phyloP scores from a whole-genome alignment of 2,113 vertebrate species.

The Pterophyllum scalare region DNA sequence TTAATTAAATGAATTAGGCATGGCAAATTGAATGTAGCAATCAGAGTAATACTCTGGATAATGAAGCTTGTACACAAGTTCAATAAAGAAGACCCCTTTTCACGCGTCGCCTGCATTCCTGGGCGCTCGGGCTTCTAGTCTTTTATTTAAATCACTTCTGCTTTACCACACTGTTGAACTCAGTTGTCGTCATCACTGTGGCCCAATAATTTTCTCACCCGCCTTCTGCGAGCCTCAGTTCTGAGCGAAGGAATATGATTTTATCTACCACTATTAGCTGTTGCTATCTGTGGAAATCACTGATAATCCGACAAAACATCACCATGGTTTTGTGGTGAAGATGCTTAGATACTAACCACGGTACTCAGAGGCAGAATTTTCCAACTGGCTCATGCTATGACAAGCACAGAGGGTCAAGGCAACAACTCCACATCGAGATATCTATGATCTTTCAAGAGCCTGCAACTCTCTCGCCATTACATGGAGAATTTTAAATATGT shows the following conservation, averaged over 20 bases:
- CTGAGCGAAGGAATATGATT: neutral
- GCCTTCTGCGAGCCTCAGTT: neutral
- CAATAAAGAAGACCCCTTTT: neutral
- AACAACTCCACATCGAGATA: conserved; percentile 23
- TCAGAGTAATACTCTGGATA: neutral
- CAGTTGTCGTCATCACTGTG: neutral
- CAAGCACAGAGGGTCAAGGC: conserved; percentile 24
- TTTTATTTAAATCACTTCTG: neutral
- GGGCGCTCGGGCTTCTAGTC: neutral
- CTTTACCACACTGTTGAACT: neutral
- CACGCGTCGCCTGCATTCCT: neutral
- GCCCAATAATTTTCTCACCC: neutral
- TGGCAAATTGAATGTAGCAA: conserved; percentile 13
- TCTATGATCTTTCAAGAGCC: neutral
- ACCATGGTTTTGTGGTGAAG: too few relatives aligned
- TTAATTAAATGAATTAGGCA: conserved; percentile 11
- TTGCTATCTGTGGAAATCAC: conserved; percentile 4
- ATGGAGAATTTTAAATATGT: conserved; percentile 35
- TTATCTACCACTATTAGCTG: neutral
- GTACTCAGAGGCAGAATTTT: conserved; percentile 1
- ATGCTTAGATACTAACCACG: neutral
- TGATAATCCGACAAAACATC: too few relatives aligned
- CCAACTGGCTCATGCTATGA: conserved; percentile 31
- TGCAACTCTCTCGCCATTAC: conserved; percentile 6
- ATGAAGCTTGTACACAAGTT: neutral